These are phyloP conservation scores for Oscheius sp. DNA, from an alignment of 2,888 invertebrate species.

Conservation along the genomic window DNA sequence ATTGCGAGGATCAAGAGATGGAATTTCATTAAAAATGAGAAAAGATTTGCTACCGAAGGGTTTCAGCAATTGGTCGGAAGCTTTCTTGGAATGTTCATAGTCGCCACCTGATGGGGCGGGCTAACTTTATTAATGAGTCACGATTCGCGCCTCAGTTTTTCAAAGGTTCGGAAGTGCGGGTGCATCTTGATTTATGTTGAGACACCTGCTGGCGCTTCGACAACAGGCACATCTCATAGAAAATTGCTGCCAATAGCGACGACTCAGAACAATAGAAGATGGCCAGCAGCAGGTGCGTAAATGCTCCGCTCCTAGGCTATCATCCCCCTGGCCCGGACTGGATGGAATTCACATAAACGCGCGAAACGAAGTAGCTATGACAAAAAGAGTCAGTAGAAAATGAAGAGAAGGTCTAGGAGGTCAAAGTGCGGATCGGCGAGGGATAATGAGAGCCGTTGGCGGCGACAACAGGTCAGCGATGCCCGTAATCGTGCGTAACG, in stretches of 20 bases:
- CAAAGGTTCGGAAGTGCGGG: conserved; percentile 7
- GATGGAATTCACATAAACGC: too few species aligned
- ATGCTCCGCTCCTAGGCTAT: background rate
- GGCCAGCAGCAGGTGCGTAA: conserved; percentile 16
- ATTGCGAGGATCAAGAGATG: background rate
- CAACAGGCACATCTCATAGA: background rate
- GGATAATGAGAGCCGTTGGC: conserved; percentile 18
- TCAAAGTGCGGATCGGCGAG: conserved; percentile 10
- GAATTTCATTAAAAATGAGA: background rate
- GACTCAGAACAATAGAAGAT: conserved; percentile 2
- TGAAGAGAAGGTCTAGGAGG: background rate
- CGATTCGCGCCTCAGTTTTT: background rate
- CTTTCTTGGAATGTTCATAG: background rate
- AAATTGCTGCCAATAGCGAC: conserved; percentile 23
- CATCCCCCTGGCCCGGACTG: background rate
- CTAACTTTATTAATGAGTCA: conserved; percentile 7
- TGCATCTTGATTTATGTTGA: conserved; percentile 16
- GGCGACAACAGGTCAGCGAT: conserved; percentile 20
- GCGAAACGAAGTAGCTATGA: background rate
- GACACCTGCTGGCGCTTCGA: conserved; percentile 20
- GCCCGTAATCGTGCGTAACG: conserved; percentile 25
- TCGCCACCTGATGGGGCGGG: background rate
- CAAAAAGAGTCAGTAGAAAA: background rate
- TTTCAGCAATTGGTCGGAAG: background rate
- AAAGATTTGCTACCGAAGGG: background rate